A percentile compares a stretch with the other conserved stretches of the same genome.
These are phyloP conservation scores for Drosophila picticornis DNA, from an alignment of 2,888 invertebrate species.

Conservation along the genomic window DNA sequence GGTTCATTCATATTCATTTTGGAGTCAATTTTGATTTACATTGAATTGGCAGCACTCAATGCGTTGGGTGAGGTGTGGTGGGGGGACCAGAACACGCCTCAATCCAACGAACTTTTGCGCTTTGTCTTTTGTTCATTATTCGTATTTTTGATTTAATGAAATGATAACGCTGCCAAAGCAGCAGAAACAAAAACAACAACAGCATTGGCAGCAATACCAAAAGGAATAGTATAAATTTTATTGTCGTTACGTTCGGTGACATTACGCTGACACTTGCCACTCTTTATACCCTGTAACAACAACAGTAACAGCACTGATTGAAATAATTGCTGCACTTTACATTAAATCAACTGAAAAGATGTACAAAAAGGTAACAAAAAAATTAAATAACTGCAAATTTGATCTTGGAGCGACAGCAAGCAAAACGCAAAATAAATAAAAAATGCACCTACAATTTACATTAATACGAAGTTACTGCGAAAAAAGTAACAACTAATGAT, in stretches of 20 bases:
- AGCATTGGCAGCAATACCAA: slow-evolving; percentile 16
- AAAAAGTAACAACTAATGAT: not conserved
- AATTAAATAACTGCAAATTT: not conserved
- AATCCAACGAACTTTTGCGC: slow-evolving; percentile 41
- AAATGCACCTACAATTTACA: accelerated
- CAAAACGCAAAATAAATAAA: not conserved
- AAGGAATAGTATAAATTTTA: slow-evolving; percentile 56
- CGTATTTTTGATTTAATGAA: slow-evolving; percentile 72
- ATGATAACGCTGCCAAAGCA: slow-evolving; percentile 60
- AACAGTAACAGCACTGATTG: not conserved
- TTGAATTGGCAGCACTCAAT: slow-evolving; percentile 68
- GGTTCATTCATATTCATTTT: slow-evolving; percentile 56
- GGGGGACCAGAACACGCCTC: slow-evolving; percentile 13
- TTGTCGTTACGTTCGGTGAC: slow-evolving; percentile 61
- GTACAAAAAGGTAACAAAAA: not conserved
- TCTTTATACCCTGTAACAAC: slow-evolving; percentile 9
- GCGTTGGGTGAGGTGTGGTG: not conserved
- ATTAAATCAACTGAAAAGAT: not conserved
- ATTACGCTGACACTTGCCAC: slow-evolving; percentile 46
- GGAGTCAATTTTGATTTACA: slow-evolving; percentile 59
- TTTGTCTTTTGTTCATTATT: slow-evolving; percentile 56
- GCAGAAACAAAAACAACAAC: slow-evolving; percentile 3
- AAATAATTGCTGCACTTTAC: not conserved
- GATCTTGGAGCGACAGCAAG: not conserved
- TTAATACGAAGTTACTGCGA: not conserved